Base-by-base conservation (phyloP, 2,888 invertebrate genomes). In the Microplitis manilae region DNA sequence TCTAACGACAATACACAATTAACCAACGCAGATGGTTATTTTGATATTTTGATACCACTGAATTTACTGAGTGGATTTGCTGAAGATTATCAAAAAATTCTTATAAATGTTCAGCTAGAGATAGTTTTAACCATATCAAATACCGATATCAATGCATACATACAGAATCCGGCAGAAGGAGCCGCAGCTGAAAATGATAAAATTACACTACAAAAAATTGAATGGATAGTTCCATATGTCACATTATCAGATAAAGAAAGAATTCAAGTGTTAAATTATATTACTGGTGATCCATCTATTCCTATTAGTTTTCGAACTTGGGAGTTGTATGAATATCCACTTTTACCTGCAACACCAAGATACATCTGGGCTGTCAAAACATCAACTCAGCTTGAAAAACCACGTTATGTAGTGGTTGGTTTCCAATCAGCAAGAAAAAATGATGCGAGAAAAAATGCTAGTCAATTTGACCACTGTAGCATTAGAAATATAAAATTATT, bases 281-380 rank as follows among this genome's bases (percentile, higher is more conserved):
- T 65, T 20, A 75, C 80, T 9, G 73, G 62, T 9, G 80, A 81
- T 61, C 17, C 17, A 39, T 75, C 80, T 9, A 80, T 81, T 61
- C 7, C 71, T 15, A 82, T 80, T 50, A 80, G 79, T 68, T 90
- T 20, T 1, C 20, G 20, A 20, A 20, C 20, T 1, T 20, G 20
- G 20, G 20, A 20, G 20, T 20, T 20, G 20, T 86, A 87, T 80
- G 87, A 88, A 81, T 88, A 87, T 81, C 88, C 88, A 0, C 78
- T 90, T 76, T 59, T 59, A 76, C 88, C 86, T 5, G 79, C 75
- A 74, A 85, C 86, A 6, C 80, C 80, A 41, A 84, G 87, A 79
- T 84, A 87, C 77, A 79, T 50, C n/a, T 88, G 59, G 67, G 59
- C 59, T 13, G 59, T 59, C 8, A 59, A 59, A 13, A 59, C 59